Conservation (phyloP, 2,113 vertebrate species). For the Serilophus lunatus region DNA sequence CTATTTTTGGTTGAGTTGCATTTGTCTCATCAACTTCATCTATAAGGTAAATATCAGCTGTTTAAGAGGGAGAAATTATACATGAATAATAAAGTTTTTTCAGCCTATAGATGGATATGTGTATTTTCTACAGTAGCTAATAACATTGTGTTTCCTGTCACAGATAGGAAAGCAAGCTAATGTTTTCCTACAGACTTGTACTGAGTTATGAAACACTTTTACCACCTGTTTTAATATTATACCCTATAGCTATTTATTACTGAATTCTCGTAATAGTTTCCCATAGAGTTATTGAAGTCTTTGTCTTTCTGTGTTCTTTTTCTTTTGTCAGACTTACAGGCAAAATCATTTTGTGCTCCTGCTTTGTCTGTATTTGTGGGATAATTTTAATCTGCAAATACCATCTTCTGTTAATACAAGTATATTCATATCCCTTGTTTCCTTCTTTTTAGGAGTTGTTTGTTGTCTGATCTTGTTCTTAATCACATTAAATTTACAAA, state of each 20-base stretch:
- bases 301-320: background rate
- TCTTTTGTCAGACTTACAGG: background rate
- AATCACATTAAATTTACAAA: background rate
- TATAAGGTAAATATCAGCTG: background rate
- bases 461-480: background rate
- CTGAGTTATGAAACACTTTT: background rate
- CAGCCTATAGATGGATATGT: fast-evolving
- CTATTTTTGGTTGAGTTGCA: background rate
- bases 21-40: background rate
- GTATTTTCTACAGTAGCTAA: background rate
- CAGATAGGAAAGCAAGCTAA: background rate
- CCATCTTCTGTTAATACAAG: background rate
- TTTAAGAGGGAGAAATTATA: background rate
- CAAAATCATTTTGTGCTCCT: background rate
- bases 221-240: background rate
- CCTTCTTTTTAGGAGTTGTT: background rate
- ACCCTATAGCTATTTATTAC: background rate
- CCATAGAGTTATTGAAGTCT: background rate
- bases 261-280: background rate
- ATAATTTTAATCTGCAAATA: background rate
- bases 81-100: background rate
- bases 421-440: background rate
- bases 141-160: background rate
- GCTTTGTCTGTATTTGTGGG: background rate
- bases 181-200: background rate